phyloP scores from a whole-genome alignment of 2,888 invertebrate species.

The Drosophila helvetica region DNA sequence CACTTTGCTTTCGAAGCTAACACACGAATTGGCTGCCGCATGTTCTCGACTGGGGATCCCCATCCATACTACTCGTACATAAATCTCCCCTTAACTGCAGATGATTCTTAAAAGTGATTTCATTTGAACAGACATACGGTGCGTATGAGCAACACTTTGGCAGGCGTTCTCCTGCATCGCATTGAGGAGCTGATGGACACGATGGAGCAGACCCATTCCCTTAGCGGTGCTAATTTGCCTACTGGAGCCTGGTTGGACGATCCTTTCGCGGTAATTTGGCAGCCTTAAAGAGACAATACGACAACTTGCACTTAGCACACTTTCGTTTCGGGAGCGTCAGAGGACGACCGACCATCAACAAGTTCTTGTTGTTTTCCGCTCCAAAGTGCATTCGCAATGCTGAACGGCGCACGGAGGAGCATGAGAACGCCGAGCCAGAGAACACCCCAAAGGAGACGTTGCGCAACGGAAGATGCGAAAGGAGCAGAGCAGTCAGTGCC shows the following conservation, averaged over 20 bases:
- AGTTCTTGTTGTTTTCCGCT: slow-evolving; percentile 56
- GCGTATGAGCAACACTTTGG: neutral
- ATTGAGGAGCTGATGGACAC: no score
- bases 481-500: slow-evolving; percentile 11
- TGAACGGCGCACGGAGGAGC: neutral
- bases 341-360: slow-evolving; percentile 67
- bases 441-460: slow-evolving; percentile 25
- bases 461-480: slow-evolving; percentile 48
- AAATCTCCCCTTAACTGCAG: neutral
- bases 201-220: no score
- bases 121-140: neutral
- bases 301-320: slow-evolving; percentile 54
- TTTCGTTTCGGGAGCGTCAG: slow-evolving; percentile 35
- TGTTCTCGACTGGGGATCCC: neutral
- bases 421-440: slow-evolving; percentile 12
- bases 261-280: slow-evolving; percentile 6
- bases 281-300: slow-evolving; percentile 43
- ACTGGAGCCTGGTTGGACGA: neutral
- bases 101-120: neutral
- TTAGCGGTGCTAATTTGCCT: slow-evolving; percentile 40
- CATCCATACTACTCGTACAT: neutral
- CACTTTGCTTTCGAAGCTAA: neutral
- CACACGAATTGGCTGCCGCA: neutral
- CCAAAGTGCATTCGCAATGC: slow-evolving; percentile 61
- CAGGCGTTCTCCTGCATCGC: no score